Conservation (phyloP, 2,888 invertebrate species). For the Odontomyia ornata region DNA sequence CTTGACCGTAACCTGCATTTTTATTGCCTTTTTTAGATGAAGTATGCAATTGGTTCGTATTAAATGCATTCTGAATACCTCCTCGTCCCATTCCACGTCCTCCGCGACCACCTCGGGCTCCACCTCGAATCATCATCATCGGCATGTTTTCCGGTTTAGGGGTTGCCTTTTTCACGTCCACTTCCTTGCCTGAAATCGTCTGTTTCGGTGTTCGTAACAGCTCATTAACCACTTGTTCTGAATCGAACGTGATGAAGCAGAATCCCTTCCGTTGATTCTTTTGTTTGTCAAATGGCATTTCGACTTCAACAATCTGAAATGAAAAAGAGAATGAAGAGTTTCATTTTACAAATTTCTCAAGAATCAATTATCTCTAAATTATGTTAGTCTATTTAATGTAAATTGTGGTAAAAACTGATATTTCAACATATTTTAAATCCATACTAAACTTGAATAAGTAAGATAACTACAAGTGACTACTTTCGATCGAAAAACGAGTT, state of each 20-base stretch:
- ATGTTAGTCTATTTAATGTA: no score
- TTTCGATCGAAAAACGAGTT: no score
- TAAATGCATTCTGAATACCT: conserved; percentile 59
- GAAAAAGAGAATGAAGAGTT: conserved; percentile 30
- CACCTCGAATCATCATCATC: conserved; percentile 69
- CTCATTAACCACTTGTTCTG: conserved; percentile 92
- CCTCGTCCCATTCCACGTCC: conserved; percentile 69
- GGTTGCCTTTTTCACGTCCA: conserved; percentile 94
- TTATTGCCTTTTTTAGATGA: conserved; percentile 42
- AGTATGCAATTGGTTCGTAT: neutral
- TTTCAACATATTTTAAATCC: no score
- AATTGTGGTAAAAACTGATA: no score
- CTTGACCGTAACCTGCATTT: conserved; percentile 64
- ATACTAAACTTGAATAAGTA: no score
- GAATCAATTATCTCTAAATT: no score
- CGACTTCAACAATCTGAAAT: conserved; percentile 89
- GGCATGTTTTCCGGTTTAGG: conserved; percentile 85
- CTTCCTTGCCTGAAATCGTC: conserved; percentile 92
- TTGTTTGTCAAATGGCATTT: conserved; percentile 96
- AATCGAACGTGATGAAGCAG: conserved; percentile 97
- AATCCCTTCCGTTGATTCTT: conserved; percentile 97
- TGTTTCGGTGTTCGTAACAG: conserved; percentile 91
- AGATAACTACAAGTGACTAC: no score
- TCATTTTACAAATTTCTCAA: conserved; percentile 17
- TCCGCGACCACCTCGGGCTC: conserved; percentile 73